A percentile compares a stretch with the other conserved stretches of the same genome.
Evolutionary conservation across 1,140 invertebrate genomes (phyloP).

Genomic region (Aphidius gifuensis): DNA sequence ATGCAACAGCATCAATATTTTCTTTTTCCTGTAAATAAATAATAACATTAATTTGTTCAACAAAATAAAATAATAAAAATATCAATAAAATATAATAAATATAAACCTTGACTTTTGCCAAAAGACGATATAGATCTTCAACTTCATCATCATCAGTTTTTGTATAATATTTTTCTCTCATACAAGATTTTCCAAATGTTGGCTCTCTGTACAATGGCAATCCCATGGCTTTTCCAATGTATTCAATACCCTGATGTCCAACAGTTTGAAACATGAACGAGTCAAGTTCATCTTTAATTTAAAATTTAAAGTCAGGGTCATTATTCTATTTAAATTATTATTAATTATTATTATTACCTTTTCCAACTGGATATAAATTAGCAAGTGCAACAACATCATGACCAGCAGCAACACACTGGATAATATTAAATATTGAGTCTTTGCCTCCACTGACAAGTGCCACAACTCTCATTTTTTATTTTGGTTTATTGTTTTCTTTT

Average conservation of each 20-base stretch:
- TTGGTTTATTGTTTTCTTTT: too few relatives aligned
- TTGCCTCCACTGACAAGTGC: conserved; percentile 95
- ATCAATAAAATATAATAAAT: conserved; percentile 6
- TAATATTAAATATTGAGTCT: conserved; percentile 98
- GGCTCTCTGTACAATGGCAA: conserved; percentile 84
- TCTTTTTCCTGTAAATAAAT: conserved; percentile 67
- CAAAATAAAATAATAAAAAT: conserved; percentile 18
- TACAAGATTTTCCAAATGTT: conserved; percentile 78
- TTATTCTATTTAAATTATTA: conserved; percentile 7
- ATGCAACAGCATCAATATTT: conserved; percentile 86
- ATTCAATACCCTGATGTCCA: conserved; percentile 88
- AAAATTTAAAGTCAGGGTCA: neutral
- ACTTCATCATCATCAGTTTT: conserved; percentile 92
- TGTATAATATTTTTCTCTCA: conserved; percentile 79
- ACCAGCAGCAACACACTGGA: conserved; percentile 93
- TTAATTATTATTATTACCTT: conserved; percentile 60
- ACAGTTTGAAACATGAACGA: conserved; percentile 99
- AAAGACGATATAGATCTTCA: conserved; percentile 91
- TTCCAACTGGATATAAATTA: conserved; percentile 85
- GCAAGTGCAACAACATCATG: conserved; percentile 95
- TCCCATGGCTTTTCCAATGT: conserved; percentile 90
- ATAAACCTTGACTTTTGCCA: conserved; percentile 79
- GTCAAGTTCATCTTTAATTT: conserved; percentile 83
- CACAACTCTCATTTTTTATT: conserved; percentile 75
- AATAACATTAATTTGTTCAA: conserved; percentile 8